Base-by-base conservation (phyloP, 2,797 vertebrate genomes). In the Acipenser oxyrinchus region DNA sequence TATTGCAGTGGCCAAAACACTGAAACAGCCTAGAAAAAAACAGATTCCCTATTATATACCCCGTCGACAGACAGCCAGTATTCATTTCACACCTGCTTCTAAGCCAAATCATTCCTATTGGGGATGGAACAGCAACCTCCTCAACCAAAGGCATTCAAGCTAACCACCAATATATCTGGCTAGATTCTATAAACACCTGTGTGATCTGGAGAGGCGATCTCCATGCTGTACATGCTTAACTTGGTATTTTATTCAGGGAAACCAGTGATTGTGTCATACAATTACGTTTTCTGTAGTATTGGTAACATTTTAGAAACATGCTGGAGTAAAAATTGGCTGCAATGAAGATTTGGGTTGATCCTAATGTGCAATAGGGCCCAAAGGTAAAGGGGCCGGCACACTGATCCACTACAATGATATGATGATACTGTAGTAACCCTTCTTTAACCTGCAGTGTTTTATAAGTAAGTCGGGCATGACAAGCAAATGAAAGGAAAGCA, bases 121-220 rank as follows among this genome's bases (percentile, higher is more conserved):
- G 23, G 23, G 23, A 37, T 37, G 23, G 23, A 18, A 37, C 23
- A 37, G 23, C 23, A 37, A 37, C 23, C 23, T 58, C 12, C 55
- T 58, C 11, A 58, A 58, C 48, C 50, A 6, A 57, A 49, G 65
- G 55, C 57, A 66, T 58, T 37, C 55, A 53, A 48, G 55, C 53
- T 48, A 18, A 64, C 63, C 9, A 37, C 48, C 23, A 11, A 11
- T 52, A 23, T 13, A 48, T 65, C 52, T 65, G 64, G 51, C 23
- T n/a, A 48, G 49, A n/a, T 49, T 52, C 65, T 37, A 37, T 2
- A 15, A 57, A 8, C 37, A 48, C 53, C 55, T 10, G 23, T 11
- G 11, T 7, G 37, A 37, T 63, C 62, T 15, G 62, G 5, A 13
- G 12, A 0, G 6, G 48, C 1, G 12, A 18, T 18, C 15, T 18